phyloP scores from a whole-genome alignment of 2,113 vertebrate genomes.

The Silurus glanis region DNA sequence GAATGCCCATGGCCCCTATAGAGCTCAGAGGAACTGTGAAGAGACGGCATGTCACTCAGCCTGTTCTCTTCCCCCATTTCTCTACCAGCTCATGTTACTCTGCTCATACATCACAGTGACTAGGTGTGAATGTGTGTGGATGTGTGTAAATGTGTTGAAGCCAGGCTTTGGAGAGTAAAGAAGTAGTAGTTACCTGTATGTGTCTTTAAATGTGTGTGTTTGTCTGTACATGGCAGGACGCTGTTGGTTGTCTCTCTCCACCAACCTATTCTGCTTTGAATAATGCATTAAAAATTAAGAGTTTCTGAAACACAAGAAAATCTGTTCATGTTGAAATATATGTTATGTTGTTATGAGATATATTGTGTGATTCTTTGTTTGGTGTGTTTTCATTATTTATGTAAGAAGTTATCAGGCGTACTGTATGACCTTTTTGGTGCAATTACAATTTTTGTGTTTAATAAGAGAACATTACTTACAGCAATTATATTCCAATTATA shows the following conservation, averaged over 20 bases:
- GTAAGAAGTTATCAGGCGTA: neutral
- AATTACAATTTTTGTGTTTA: neutral
- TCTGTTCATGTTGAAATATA: neutral
- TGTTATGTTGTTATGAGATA: neutral
- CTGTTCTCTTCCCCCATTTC: conserved; percentile 51
- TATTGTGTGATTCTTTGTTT: neutral
- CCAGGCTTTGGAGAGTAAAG: neutral
- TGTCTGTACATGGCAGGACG: neutral
- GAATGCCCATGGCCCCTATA: conserved; percentile 72
- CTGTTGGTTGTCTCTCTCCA: neutral
- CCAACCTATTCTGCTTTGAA: neutral
- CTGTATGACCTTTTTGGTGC: neutral
- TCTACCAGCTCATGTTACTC: conserved; percentile 71
- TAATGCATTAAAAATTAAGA: neutral
- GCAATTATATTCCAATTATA: too few relatives aligned
- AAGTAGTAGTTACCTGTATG: neutral
- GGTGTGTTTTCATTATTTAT: neutral
- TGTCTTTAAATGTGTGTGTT: neutral
- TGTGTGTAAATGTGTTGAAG: conserved; percentile 49
- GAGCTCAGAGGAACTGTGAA: conserved; percentile 57
- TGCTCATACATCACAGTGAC: conserved; percentile 76
- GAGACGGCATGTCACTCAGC: conserved; percentile 52
- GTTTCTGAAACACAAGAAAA: neutral
- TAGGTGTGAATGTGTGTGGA: conserved; percentile 61
- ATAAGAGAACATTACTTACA: neutral